phyloP scores from a whole-genome alignment of 37 sponge, comb jelly and placozoan genomes.

The Amphimedon queenslandica region DNA sequence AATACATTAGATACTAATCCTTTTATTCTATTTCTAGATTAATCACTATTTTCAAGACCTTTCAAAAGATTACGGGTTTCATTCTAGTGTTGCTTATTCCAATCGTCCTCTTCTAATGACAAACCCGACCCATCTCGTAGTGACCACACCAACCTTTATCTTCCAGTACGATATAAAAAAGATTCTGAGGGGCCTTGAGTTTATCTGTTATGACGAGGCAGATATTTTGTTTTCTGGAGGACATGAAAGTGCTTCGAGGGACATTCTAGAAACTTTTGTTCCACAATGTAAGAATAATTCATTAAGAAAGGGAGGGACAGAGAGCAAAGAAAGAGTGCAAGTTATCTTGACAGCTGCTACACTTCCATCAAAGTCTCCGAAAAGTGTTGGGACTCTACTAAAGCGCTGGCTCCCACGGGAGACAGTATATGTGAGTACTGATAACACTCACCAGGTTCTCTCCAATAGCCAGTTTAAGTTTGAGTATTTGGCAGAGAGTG shows the following conservation, averaged over 20 bases:
- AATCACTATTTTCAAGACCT: slow-evolving; percentile 8
- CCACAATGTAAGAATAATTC: too few species aligned
- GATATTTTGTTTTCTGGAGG: slow-evolving; percentile 74
- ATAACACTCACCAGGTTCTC: slow-evolving; percentile 40
- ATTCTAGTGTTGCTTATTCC: slow-evolving; percentile 17
- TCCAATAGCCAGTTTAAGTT: slow-evolving; percentile 26
- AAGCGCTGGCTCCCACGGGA: slow-evolving; percentile 36
- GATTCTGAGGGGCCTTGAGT: slow-evolving; percentile 28
- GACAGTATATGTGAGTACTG: slow-evolving; percentile 43
- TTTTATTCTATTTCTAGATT: background rate
- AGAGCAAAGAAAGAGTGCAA: slow-evolving; percentile 12
- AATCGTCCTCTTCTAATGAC: slow-evolving; percentile 24
- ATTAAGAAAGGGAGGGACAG: slow-evolving; percentile 2
- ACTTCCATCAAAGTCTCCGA: slow-evolving; percentile 41
- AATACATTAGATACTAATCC: background rate
- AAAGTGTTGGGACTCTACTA: slow-evolving; percentile 36
- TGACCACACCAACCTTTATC: slow-evolving; percentile 43
- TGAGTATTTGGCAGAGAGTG: background rate
- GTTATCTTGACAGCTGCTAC: slow-evolving; percentile 75
- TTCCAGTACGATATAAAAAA: slow-evolving; percentile 29
- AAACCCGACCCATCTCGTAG: slow-evolving; percentile 35
- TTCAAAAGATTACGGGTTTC: slow-evolving; percentile 19
- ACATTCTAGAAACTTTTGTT: slow-evolving; percentile 36
- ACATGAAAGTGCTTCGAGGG: slow-evolving; percentile 32
- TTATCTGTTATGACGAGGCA: slow-evolving; percentile 71